These are phyloP conservation scores for Orycteropus afer DNA, from an alignment of 2,113 vertebrate genomes.

Conservation along the genomic window DNA sequence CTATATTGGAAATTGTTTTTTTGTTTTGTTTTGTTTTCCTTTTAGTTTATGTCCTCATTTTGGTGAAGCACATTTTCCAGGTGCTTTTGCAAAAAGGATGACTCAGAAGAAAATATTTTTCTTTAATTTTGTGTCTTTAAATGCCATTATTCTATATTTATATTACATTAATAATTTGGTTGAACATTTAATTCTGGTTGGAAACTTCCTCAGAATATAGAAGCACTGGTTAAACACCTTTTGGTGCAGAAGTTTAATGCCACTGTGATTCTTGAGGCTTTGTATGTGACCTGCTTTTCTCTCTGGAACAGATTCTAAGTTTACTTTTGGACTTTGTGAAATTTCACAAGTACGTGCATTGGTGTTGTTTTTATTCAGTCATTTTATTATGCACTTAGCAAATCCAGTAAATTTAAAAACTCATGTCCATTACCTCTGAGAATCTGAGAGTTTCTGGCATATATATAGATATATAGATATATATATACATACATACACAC, in stretches of 20 bases:
- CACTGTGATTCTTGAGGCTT: neutral
- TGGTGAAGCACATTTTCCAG: neutral
- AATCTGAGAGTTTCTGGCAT: conserved; percentile 14
- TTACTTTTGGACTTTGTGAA: neutral
- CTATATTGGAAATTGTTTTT: neutral
- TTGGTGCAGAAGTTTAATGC: neutral
- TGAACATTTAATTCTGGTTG: neutral
- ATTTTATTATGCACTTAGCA: neutral
- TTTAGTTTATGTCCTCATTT: conserved; percentile 58
- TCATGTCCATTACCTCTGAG: neutral
- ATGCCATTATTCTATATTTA: neutral
- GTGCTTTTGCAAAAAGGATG: conserved; percentile 44
- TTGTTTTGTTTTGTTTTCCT: conserved; percentile 17
- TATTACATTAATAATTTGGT: neutral
- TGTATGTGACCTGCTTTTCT: neutral
- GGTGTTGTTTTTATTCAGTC: neutral
- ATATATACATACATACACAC: no score
- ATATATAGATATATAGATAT: no score
- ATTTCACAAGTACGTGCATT: neutral
- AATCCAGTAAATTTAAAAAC: conserved; percentile 7
- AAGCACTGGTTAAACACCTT: neutral
- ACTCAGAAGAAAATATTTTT: neutral
- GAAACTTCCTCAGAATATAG: neutral
- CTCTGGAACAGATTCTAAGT: neutral
- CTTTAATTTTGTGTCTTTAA: neutral